Percentiles rank a stretch among this genome's conserved stretches.
These are phyloP conservation scores for Eurystomus gularis DNA, from an alignment of 2,113 vertebrate species.

Conservation along the genomic window DNA sequence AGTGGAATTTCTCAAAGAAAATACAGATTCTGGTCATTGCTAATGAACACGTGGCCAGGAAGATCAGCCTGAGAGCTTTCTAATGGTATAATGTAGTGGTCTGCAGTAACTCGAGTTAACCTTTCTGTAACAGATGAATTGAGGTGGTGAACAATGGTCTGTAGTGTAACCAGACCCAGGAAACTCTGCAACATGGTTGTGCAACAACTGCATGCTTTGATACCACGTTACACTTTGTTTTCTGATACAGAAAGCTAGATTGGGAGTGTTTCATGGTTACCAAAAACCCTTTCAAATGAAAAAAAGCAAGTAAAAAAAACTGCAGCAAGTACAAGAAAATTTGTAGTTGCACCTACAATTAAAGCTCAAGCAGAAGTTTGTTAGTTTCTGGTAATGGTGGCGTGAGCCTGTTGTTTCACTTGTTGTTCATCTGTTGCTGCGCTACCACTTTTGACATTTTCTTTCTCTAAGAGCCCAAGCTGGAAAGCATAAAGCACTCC, in stretches of 20 bases:
- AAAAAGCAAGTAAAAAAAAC: constrained; percentile 25
- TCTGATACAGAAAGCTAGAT: constrained; percentile 21
- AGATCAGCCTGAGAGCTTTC: constrained; percentile 2
- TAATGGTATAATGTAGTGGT: background rate
- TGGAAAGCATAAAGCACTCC: constrained; percentile 74
- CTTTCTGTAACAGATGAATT: background rate
- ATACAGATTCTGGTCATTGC: background rate
- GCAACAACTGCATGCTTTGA: constrained; percentile 32
- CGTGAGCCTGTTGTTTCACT: constrained; percentile 30
- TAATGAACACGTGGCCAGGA: background rate
- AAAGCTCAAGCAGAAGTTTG: background rate
- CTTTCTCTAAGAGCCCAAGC: constrained; percentile 49
- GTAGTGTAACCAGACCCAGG: background rate
- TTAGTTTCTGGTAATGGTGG: background rate
- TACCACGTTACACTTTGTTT: background rate
- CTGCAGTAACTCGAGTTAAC: background rate
- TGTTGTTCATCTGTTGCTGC: constrained; percentile 49
- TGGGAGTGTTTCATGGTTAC: constrained; percentile 71
- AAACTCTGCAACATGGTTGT: background rate
- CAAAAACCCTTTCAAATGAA: constrained; percentile 29
- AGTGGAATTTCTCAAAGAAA: background rate
- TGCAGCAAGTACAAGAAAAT: background rate
- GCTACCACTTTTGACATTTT: constrained; percentile 33
- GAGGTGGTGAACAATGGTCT: background rate
- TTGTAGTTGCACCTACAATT: background rate